Conservation (phyloP, 30 jellyfish, hydroid and myxozoan species). For the Aurelia sp. region DNA sequence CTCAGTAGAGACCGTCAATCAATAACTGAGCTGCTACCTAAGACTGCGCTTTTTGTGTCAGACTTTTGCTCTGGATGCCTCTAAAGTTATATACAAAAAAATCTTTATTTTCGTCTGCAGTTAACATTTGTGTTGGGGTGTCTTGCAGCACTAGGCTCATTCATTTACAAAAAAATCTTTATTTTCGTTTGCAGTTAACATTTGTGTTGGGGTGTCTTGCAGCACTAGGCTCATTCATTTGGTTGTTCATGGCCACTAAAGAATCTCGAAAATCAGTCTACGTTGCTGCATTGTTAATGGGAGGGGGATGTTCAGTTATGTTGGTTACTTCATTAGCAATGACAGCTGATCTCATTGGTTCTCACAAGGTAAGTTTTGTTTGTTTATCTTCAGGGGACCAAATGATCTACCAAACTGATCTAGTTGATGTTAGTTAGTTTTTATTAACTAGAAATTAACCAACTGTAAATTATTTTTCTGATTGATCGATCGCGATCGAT, state of each 20-base stretch:
- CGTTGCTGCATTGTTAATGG: slow-evolving; percentile 82
- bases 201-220: slow-evolving; percentile 70
- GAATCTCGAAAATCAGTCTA: slow-evolving; percentile 74
- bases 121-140: slow-evolving; percentile 78
- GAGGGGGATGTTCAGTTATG: slow-evolving; percentile 82
- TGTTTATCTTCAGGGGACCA: too few species aligned
- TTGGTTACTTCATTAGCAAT: slow-evolving; percentile 86
- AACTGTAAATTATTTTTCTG: too few species aligned
- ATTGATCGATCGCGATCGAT: too few species aligned
- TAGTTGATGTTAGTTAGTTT: too few species aligned
- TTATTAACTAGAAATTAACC: too few species aligned
- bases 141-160: slow-evolving; percentile 59
- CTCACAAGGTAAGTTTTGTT: slow-evolving; percentile 51
- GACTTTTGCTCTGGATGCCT: too few species aligned
- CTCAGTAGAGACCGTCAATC: too few species aligned
- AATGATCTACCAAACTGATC: too few species aligned
- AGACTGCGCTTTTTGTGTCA: too few species aligned
- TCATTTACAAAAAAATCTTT: too few species aligned
- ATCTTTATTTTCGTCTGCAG: slow-evolving; percentile 23
- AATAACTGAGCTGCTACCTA: too few species aligned
- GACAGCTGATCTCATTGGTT: slow-evolving; percentile 92
- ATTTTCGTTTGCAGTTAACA: slow-evolving; percentile 61
- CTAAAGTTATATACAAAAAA: too few species aligned
- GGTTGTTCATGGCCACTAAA: slow-evolving; percentile 75
- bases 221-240: slow-evolving; percentile 66